A percentile compares a stretch with the other conserved stretches of the same genome.
phyloP scores from a whole-genome alignment of 2,113 vertebrate genomes.

The Osmerus mordax region DNA sequence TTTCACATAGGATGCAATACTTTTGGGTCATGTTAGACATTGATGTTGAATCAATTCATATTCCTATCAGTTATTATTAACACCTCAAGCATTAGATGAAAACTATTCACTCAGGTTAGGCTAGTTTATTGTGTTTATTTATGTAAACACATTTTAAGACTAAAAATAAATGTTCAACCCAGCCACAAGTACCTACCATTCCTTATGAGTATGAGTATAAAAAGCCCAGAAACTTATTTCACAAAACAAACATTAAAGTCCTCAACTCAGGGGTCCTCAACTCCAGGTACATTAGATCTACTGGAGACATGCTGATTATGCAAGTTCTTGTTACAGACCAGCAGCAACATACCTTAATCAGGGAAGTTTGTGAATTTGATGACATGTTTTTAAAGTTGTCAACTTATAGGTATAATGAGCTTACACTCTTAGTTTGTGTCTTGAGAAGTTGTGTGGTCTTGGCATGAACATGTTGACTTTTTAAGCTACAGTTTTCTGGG shows the following conservation, averaged over 20 bases:
- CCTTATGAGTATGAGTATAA: neutral
- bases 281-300: too few species aligned
- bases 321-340: neutral
- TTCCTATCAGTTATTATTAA: constrained; percentile 26
- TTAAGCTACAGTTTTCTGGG: too few species aligned
- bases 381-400: too few species aligned
- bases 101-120: neutral
- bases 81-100: constrained; percentile 50
- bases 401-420: too few species aligned
- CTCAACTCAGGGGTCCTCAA: too few species aligned
- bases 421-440: too few species aligned
- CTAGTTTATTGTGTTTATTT: neutral
- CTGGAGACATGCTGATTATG: neutral
- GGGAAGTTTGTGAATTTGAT: too few species aligned
- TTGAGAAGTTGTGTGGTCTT: too few species aligned
- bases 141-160: neutral
- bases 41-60: neutral
- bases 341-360: neutral
- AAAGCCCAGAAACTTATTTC: neutral
- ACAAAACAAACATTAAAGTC: too few species aligned
- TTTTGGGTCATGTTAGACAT: neutral
- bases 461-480: too few species aligned
- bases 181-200: neutral
- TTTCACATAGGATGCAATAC: neutral
- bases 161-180: neutral